Percentiles rank a stretch among this genome's conserved stretches.
Conservation (phyloP, 2,113 vertebrate species). For the Rhineura floridana region DNA sequence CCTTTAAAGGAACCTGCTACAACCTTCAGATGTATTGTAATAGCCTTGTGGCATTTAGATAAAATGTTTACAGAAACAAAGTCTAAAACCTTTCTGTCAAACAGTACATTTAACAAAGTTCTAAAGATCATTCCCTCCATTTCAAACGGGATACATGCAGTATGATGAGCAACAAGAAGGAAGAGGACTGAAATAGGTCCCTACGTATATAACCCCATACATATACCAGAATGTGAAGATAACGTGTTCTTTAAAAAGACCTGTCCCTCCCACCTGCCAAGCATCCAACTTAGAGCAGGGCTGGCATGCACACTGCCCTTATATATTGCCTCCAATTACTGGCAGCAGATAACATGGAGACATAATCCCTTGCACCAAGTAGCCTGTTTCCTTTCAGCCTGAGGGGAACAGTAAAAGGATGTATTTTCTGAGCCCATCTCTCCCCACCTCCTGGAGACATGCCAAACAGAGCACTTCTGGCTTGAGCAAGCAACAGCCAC, state of each 20-base stretch:
- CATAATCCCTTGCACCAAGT: not conserved
- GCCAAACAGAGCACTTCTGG: not conserved
- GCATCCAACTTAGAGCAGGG: not conserved
- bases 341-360: not conserved
- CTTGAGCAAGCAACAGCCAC: not conserved
- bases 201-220: not conserved
- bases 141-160: not conserved
- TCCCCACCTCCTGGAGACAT: not conserved
- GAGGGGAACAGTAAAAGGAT: not conserved
- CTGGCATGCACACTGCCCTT: not conserved
- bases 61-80: not conserved
- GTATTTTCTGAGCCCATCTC: not conserved
- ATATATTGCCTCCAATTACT: not conserved
- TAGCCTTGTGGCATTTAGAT: not conserved
- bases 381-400: not conserved
- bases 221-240: not conserved
- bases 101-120: not conserved
- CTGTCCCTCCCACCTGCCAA: not conserved
- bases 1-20: not conserved
- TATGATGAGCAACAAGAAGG: not conserved
- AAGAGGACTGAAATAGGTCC: not conserved
- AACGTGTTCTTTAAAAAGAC: not conserved
- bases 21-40: not conserved
- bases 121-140: not conserved
- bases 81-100: not conserved